A percentile compares a stretch with the other conserved stretches of the same genome.
Evolutionary conservation across 2,888 invertebrate genomes (phyloP).

Genomic region (Sinopyrophorus schimmeli): DNA sequence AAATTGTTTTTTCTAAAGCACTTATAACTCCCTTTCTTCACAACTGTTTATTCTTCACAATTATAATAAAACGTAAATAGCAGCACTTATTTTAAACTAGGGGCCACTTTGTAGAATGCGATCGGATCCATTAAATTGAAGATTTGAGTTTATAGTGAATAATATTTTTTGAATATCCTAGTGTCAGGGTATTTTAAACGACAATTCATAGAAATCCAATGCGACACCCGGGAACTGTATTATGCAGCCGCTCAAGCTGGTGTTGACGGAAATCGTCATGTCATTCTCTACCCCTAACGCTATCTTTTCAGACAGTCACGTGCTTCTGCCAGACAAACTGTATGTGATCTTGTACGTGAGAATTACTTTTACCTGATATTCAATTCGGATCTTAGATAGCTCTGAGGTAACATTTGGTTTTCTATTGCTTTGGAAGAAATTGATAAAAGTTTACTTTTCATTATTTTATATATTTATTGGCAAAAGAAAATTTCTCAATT

Average conservation of each 20-base stretch:
- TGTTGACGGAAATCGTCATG: slow-evolving; percentile 40
- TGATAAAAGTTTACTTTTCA: slow-evolving; percentile 7
- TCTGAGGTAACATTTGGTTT: slow-evolving; percentile 2
- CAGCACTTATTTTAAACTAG: no score
- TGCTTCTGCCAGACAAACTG: slow-evolving; percentile 32
- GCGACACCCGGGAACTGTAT: slow-evolving; percentile 35
- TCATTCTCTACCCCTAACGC: slow-evolving; percentile 34
- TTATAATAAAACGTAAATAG: no score
- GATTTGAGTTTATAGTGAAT: no score
- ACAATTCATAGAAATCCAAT: slow-evolving; percentile 46
- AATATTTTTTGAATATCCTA: slow-evolving; percentile 12
- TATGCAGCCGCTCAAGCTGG: slow-evolving; percentile 37
- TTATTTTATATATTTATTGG: no score
- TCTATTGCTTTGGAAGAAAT: slow-evolving; percentile 4
- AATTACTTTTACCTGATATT: slow-evolving; percentile 25
- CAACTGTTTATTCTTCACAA: no score
- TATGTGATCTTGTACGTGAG: slow-evolving; percentile 24
- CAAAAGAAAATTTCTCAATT: no score
- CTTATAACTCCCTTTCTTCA: no score
- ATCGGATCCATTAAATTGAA: slow-evolving; percentile 8
- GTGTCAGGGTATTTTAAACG: slow-evolving; percentile 25
- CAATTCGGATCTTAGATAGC: slow-evolving; percentile 7
- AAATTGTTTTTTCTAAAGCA: no score
- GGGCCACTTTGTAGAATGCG: no score
- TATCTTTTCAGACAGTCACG: slow-evolving; percentile 33